These are phyloP conservation scores for Phataginus tetradactyla DNA, from an alignment of 2,797 vertebrate species.

Conservation along the genomic window DNA sequence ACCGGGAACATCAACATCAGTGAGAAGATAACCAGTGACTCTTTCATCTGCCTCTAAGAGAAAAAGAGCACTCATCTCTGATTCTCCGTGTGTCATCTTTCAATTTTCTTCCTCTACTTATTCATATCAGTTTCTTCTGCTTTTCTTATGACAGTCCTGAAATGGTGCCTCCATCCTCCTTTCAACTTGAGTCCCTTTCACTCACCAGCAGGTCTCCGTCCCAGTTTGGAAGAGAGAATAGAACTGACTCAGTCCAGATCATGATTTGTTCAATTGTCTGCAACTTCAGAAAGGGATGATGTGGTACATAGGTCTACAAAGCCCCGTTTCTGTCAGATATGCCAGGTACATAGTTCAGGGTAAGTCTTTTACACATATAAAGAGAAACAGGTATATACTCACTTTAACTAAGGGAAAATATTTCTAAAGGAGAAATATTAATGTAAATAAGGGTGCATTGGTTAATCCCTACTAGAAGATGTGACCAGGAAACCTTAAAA, in stretches of 20 bases:
- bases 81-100: neutral
- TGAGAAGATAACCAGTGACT: neutral
- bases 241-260: neutral
- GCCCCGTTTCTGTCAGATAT: rapidly evolving
- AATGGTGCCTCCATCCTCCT: neutral
- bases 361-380: neutral
- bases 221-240: neutral
- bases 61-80: neutral
- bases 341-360: neutral
- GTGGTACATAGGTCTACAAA: neutral
- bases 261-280: neutral
- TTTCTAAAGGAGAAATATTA: neutral
- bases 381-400: neutral
- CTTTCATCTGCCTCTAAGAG: neutral
- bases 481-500: neutral
- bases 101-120: neutral
- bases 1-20: neutral
- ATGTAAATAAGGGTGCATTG: neutral
- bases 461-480: neutral
- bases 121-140: neutral
- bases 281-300: neutral
- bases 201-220: neutral
- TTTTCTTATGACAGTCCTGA: neutral
- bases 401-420: neutral
- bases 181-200: neutral